Evolutionary conservation across 1,140 invertebrate genomes (phyloP).

Genomic region (Palaemon carinicauda): DNA sequence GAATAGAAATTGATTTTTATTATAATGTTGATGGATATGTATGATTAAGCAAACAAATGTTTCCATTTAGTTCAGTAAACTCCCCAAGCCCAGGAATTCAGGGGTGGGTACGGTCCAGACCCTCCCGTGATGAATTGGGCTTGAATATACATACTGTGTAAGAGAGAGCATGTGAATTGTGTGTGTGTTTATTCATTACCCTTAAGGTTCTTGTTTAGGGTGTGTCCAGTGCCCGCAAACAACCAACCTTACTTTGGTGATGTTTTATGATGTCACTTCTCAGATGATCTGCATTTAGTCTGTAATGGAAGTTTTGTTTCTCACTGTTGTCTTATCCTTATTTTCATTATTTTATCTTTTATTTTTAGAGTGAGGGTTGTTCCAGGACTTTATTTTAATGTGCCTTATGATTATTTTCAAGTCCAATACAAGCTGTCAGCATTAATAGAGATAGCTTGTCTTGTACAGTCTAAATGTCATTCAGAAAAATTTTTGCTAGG

Average conservation of each 20-base stretch:
- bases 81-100: slow-evolving; percentile 35
- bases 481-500: slow-evolving; percentile 9
- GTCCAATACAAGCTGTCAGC: slow-evolving; percentile 42
- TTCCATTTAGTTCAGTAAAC: neutral
- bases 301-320: neutral
- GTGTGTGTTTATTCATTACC: no score
- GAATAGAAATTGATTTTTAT: neutral
- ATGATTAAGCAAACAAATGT: neutral
- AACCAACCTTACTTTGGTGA: slow-evolving; percentile 37
- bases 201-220: slow-evolving; percentile 54
- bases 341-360: slow-evolving; percentile 5
- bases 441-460: slow-evolving; percentile 23
- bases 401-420: slow-evolving; percentile 38
- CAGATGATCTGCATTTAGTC: neutral
- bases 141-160: slow-evolving; percentile 20
- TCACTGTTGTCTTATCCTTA: neutral
- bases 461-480: slow-evolving; percentile 47
- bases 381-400: slow-evolving; percentile 51
- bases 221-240: slow-evolving; percentile 57
- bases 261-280: neutral
- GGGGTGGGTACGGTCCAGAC: slow-evolving; percentile 52
- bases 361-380: slow-evolving; percentile 27
- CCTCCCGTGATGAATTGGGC: slow-evolving; percentile 44
- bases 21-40: neutral
- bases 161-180: neutral